Conservation (phyloP, 2,113 vertebrate genomes). For the Melanostigma gelatinosum region DNA sequence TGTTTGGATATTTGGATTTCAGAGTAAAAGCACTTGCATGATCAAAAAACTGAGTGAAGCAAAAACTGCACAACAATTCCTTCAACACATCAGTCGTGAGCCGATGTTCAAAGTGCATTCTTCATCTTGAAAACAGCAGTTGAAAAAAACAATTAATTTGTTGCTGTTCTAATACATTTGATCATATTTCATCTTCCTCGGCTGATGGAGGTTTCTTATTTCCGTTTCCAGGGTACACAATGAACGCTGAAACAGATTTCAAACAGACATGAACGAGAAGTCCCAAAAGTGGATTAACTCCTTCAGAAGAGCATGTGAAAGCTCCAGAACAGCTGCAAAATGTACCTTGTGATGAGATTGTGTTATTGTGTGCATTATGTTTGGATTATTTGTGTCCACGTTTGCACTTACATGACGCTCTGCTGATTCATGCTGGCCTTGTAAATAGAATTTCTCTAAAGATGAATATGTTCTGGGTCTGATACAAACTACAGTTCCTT, state of each 20-base stretch:
- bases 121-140: neutral
- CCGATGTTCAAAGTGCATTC: neutral
- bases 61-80: neutral
- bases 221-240: neutral
- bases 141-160: neutral
- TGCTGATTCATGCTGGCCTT: slow-evolving; percentile 11
- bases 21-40: slow-evolving; percentile 5
- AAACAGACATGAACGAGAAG: neutral
- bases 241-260: neutral
- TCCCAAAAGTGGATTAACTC: neutral
- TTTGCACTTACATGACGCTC: neutral
- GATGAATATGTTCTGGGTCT: slow-evolving; percentile 22
- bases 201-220: neutral
- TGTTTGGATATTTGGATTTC: slow-evolving; percentile 5
- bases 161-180: neutral
- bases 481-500: slow-evolving; percentile 6
- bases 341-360: no score
- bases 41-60: neutral
- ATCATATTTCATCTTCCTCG: neutral
- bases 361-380: neutral
- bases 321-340: neutral
- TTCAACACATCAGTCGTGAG: neutral
- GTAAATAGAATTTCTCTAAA: slow-evolving; percentile 16
- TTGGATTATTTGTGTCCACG: neutral
- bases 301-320: neutral